Conservation (phyloP, 2,797 vertebrate genomes). For the Acrossocheilus wenchowensis region DNA sequence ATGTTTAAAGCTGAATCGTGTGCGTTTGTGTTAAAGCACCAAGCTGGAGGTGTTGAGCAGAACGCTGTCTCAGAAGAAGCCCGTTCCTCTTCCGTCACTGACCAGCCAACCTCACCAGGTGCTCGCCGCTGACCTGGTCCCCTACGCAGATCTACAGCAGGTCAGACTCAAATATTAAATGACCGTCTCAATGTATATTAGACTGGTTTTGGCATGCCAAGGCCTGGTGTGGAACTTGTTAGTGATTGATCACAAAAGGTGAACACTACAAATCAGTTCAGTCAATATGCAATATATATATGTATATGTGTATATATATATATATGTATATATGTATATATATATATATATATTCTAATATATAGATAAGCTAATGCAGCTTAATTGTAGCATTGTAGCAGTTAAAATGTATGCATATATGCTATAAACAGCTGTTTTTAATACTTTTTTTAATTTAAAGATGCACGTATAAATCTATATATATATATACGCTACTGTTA, state of each 20-base stretch:
- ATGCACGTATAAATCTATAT: not conserved
- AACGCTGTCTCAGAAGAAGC: conserved; percentile 89
- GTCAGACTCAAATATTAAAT: conserved; percentile 66
- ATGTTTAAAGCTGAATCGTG: not conserved
- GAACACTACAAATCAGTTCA: not conserved
- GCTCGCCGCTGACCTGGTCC: conserved; percentile 91
- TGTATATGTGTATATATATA: too few species aligned
- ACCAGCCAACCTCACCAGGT: conserved; percentile 96
- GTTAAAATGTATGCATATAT: too few species aligned
- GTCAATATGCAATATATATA: not conserved
- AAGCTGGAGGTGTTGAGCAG: conserved; percentile 89
- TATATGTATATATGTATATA: too few species aligned
- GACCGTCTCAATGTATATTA: not conserved
- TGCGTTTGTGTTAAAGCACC: conserved; percentile 77
- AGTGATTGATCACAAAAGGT: not conserved
- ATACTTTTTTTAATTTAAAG: not conserved
- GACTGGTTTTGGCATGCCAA: not conserved
- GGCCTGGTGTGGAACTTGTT: not conserved
- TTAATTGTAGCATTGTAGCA: not conserved
- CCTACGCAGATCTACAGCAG: conserved; percentile 93
- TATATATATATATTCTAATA: not conserved
- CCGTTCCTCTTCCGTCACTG: conserved; percentile 87
- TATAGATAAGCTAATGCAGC: not conserved
- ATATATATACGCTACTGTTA: too few species aligned
- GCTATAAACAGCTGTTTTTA: not conserved